phyloP scores from a whole-genome alignment of 2,797 vertebrate genomes.

The Macrochelys suwanniensis region DNA sequence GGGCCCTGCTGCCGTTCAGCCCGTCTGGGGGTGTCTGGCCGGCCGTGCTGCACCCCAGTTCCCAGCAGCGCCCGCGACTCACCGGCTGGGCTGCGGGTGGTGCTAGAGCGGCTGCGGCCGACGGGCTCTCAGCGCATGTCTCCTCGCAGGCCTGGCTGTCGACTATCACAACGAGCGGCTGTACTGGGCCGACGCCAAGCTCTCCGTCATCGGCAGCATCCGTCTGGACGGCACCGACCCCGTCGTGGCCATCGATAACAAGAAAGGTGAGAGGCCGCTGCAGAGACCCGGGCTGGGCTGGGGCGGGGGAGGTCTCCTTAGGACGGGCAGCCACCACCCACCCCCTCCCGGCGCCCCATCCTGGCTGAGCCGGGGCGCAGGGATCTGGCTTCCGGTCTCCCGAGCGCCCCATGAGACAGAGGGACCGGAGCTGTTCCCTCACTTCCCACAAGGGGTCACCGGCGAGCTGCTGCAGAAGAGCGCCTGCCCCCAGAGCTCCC shows the following conservation, averaged over 20 bases:
- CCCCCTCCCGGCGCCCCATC: not conserved
- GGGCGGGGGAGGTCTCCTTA: rapidly evolving
- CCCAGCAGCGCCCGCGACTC: not conserved
- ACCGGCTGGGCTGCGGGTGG: not conserved
- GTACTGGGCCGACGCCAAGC: slow-evolving; percentile 97
- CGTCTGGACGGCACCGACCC: slow-evolving; percentile 93
- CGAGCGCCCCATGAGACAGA: not conserved
- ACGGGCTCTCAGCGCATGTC: not conserved
- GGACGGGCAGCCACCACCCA: not conserved
- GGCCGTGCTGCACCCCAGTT: too few species aligned
- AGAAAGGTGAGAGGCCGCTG: slow-evolving; percentile 86
- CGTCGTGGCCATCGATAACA: slow-evolving; percentile 90
- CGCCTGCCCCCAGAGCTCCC: too few species aligned
- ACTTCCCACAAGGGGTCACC: not conserved
- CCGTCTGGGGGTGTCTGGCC: too few species aligned
- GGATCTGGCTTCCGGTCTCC: not conserved
- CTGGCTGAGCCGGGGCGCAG: too few species aligned
- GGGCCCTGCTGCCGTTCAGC: too few species aligned
- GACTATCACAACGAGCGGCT: slow-evolving; percentile 96
- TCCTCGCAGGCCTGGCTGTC: slow-evolving; percentile 89
- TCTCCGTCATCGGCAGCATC: slow-evolving; percentile 94
- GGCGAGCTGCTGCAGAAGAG: not conserved
- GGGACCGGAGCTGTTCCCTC: not conserved
- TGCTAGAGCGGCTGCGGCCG: rapidly evolving
- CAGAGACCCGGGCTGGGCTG: rapidly evolving